Evolutionary conservation across 2,113 vertebrate species (phyloP).

Genomic region (Platanista minor): DNA sequence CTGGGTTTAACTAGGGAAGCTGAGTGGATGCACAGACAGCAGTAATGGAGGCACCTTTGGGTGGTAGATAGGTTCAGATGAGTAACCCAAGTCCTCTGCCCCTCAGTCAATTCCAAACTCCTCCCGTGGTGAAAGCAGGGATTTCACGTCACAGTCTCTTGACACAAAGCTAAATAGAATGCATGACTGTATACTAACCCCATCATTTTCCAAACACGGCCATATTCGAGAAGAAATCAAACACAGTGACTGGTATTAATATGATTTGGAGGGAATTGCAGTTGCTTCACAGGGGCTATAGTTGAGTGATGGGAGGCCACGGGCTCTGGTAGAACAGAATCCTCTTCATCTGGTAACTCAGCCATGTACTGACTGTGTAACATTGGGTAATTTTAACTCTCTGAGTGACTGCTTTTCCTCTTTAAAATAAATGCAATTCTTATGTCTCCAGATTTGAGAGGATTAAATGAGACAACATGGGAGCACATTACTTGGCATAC

Average conservation of each 20-base stretch:
- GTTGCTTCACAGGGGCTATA: not conserved
- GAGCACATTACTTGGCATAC: not conserved
- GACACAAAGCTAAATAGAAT: not conserved
- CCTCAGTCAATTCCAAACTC: not conserved
- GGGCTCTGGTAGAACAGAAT: not conserved
- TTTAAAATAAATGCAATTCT: conserved; percentile 30
- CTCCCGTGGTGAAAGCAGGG: not conserved
- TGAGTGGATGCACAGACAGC: not conserved
- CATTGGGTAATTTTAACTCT: not conserved
- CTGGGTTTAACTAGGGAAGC: not conserved
- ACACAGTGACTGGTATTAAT: not conserved
- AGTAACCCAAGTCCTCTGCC: not conserved
- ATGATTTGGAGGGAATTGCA: not conserved
- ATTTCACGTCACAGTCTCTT: not conserved
- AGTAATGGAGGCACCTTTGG: conserved; percentile 5
- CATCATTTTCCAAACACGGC: not conserved
- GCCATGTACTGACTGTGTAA: not conserved
- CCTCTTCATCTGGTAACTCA: not conserved
- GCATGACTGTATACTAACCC: not conserved
- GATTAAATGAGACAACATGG: conserved; percentile 10
- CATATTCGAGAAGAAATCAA: not conserved
- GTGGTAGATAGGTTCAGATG: not conserved
- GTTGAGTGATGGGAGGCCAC: not conserved
- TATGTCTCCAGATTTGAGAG: not conserved
- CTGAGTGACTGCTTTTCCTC: not conserved